Base-by-base conservation (phyloP, 2,888 invertebrate species). In the Norana najaformis region DNA sequence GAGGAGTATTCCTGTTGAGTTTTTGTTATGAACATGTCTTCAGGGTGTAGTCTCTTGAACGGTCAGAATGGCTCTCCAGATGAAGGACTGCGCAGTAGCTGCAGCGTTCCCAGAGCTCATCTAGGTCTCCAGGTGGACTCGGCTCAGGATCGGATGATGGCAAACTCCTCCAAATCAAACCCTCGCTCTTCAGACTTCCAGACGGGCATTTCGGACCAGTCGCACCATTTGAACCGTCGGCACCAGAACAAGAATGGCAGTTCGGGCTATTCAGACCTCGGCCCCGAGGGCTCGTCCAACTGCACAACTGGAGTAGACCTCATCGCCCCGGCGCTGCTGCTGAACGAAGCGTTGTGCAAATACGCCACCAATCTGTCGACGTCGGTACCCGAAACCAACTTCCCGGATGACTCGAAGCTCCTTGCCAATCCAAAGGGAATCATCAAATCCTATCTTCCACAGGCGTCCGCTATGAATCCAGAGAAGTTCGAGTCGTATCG, bases 401-500 rank as follows among this genome's bases (percentile, higher is more conserved):
- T 90, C 38, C 90, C 90, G 18, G 90, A 90, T 23, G 90, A 90
- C 47, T 90, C 90, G 30, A 90, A 90, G 37, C 90, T 90, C 34
- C 88, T 90, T n/a, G 90, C 90, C 47, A 90, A 90, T 39, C 90
- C 90, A 20, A 90, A 90, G 83, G 90, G 90, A 88, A 90, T 90
- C 38, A 90, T 91, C 38, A 91, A 91, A 37, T 91, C 90, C 20
- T 91, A 90, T 53, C 83, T 91, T 23, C 89, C 90, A 23, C 37
- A 90, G 36, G 91, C 90, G 36, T 90, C 91, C 18, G 91, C 90
- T 14, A 88, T 83, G 89, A 90, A 91, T 37, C 89, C 90, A 18
- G 91, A 91, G 69, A 90, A 90, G 88, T 91, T 91, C 90, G 90
- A 91, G 36, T 89, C 91, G 35, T 91, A 91, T 36, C 89, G 90